A percentile compares a stretch with the other conserved stretches of the same genome.
Conservation (phyloP, 2,113 vertebrate species). For the Sula dactylatra region DNA sequence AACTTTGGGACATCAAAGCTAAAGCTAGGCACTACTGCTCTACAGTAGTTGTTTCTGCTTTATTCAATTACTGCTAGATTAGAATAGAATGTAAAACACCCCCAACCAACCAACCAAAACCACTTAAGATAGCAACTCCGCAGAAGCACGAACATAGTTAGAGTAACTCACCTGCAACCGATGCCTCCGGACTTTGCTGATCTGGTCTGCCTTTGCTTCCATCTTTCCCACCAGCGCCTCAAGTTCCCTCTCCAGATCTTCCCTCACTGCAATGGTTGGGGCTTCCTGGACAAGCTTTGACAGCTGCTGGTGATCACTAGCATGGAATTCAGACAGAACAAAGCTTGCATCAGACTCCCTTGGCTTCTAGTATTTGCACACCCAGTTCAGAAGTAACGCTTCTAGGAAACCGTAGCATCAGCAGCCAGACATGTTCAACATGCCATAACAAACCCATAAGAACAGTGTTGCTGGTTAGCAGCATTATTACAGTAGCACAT, state of each 20-base stretch:
- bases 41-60: background rate
- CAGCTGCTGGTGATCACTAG: slow-evolving; percentile 86
- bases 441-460: background rate
- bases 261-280: slow-evolving; percentile 72
- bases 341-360: background rate
- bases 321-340: background rate
- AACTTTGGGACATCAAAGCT: background rate
- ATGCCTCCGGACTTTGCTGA: slow-evolving; percentile 86
- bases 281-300: slow-evolving; percentile 80
- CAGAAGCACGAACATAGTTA: background rate
- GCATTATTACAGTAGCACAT: background rate
- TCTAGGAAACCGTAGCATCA: background rate
- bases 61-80: background rate
- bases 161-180: slow-evolving; percentile 76
- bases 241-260: slow-evolving; percentile 81
- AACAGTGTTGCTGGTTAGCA: background rate
- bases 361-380: background rate
- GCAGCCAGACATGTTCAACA: background rate
- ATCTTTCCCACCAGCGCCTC: slow-evolving; percentile 86
- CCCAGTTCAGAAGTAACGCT: background rate
- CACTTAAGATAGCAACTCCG: background rate
- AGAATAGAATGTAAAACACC: background rate
- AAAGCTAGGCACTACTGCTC: background rate
- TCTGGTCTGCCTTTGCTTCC: slow-evolving; percentile 94
- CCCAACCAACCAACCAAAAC: no score